These are phyloP conservation scores for Phrynocephalus guinanensis DNA, from an alignment of 2,797 vertebrate genomes.

Conservation along the genomic window DNA sequence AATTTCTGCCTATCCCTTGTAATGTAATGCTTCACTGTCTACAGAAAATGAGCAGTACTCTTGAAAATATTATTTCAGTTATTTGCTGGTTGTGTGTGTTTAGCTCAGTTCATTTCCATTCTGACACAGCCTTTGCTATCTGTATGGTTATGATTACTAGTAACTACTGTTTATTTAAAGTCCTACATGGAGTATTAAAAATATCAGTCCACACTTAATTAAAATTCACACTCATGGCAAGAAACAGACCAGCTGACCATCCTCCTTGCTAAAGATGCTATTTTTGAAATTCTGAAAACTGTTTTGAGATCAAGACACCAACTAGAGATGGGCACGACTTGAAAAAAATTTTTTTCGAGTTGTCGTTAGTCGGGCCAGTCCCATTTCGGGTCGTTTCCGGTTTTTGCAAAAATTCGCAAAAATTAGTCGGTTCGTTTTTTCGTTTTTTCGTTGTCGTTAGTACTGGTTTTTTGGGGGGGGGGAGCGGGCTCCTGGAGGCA, in stretches of 20 bases:
- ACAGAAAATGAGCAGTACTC: constrained; percentile 27
- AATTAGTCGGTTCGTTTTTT: too few species aligned
- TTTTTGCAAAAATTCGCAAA: too few species aligned
- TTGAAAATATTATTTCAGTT: constrained; percentile 48
- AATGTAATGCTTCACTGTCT: constrained; percentile 47
- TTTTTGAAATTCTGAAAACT: constrained; percentile 1
- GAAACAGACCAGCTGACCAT: constrained; percentile 14
- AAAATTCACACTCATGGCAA: constrained; percentile 21
- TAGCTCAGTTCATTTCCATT: neutral
- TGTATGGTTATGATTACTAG: neutral
- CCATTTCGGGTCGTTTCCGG: too few species aligned
- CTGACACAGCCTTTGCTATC: constrained; percentile 20
- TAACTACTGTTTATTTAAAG: constrained; percentile 10
- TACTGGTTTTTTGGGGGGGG: too few species aligned
- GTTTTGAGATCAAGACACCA: neutral
- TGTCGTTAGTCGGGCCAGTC: too few species aligned
- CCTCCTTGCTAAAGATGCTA: neutral
- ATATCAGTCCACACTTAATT: neutral
- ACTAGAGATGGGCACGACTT: too few species aligned
- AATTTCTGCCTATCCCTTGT: constrained; percentile 29
- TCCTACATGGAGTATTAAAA: constrained; percentile 12
- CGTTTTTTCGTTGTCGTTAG: too few species aligned
- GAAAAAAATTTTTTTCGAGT: too few species aligned
- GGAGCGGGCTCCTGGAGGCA: too few species aligned
- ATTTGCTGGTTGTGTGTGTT: constrained; percentile 28